phyloP scores from a whole-genome alignment of 2,797 vertebrate species.

The Tiaroga cobitis region DNA sequence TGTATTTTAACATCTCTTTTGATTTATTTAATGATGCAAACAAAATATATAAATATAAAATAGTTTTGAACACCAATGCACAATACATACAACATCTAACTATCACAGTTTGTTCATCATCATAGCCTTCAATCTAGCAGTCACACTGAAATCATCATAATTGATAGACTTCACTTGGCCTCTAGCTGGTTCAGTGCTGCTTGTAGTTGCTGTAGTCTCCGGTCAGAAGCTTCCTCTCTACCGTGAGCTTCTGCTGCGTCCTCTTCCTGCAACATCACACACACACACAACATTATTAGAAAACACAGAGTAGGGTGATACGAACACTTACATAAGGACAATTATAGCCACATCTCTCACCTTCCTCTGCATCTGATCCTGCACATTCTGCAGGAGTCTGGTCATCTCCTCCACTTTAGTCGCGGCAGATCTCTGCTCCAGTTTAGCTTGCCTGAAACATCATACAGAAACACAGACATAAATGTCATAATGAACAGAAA shows the following conservation, averaged over 20 bases:
- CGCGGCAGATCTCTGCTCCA: slow-evolving; percentile 81
- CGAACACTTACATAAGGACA: not conserved
- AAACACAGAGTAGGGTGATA: not conserved
- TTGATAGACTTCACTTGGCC: slow-evolving; percentile 78
- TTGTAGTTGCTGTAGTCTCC: slow-evolving; percentile 85
- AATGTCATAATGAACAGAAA: no score
- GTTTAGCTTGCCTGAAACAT: slow-evolving; percentile 82
- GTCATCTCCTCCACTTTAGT: slow-evolving; percentile 87
- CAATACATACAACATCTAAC: not conserved
- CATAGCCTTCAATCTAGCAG: not conserved
- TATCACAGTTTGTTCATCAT: not conserved
- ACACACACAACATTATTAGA: slow-evolving; percentile 18
- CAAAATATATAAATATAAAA: not conserved
- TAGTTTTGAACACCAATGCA: not conserved
- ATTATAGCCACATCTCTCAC: slow-evolving; percentile 69
- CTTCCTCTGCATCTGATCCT: slow-evolving; percentile 83
- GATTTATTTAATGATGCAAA: no score
- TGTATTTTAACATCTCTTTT: not conserved
- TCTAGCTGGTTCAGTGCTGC: slow-evolving; percentile 84
- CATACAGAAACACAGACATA: slow-evolving; percentile 39
- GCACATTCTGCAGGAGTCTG: slow-evolving; percentile 79
- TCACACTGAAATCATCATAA: not conserved
- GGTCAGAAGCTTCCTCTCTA: slow-evolving; percentile 85
- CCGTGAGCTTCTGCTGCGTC: slow-evolving; percentile 79
- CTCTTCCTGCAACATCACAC: slow-evolving; percentile 79